Conservation (phyloP, 1,140 invertebrate species). For the Camponotus vicinus region DNA sequence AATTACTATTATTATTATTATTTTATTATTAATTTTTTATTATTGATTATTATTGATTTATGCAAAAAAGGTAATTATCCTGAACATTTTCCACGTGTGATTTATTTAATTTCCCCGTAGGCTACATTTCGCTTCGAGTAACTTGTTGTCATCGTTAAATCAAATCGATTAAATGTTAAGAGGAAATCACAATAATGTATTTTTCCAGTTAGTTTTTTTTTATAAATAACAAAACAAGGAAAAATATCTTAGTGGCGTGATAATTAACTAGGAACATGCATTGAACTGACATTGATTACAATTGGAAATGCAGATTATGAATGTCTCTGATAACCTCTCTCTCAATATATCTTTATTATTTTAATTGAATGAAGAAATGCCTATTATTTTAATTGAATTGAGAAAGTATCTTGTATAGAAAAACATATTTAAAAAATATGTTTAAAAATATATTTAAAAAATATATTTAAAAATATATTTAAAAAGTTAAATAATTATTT, state of each 20-base stretch:
- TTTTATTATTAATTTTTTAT: too few species aligned
- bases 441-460: too few species aligned
- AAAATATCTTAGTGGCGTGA: neutral
- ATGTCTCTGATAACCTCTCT: neutral
- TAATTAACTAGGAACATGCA: neutral
- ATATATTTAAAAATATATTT: too few species aligned
- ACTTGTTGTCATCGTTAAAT: slow-evolving; percentile 4
- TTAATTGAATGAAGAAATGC: neutral
- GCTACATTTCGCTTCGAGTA: neutral
- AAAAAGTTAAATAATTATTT: neutral
- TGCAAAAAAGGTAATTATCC: too few species aligned
- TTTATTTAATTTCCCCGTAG: slow-evolving; percentile 19
- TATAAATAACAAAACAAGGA: neutral
- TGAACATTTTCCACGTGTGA: neutral
- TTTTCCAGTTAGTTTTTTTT: neutral
- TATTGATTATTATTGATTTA: too few species aligned
- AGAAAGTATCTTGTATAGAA: neutral
- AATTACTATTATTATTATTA: neutral
- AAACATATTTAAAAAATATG: too few species aligned
- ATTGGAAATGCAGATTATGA: neutral
- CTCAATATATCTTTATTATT: neutral
- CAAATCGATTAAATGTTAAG: neutral
- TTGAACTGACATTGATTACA: neutral
- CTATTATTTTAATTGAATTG: neutral
- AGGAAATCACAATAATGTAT: neutral